Evolutionary conservation across 2,797 vertebrate genomes (phyloP).

Genomic region (Thalassophryne amazonica): DNA sequence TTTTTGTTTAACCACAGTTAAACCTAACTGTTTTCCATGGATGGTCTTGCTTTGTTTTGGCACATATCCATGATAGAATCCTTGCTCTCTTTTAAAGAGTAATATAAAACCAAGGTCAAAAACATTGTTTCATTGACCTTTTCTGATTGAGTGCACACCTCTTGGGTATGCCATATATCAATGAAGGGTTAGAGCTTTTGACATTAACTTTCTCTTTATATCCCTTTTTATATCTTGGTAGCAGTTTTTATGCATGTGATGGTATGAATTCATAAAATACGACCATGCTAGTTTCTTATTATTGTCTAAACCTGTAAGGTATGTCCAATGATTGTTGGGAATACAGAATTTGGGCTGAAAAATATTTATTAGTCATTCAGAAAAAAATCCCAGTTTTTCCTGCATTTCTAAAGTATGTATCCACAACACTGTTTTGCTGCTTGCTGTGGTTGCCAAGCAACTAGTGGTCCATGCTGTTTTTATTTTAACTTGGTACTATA

Average conservation of each 20-base stretch:
- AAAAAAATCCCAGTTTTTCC: background rate
- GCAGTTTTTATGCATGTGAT: conserved; percentile 1
- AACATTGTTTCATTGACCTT: background rate
- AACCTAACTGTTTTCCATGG: conserved; percentile 1
- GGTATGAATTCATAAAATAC: too few species aligned
- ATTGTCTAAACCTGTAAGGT: background rate
- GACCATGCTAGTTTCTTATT: too few species aligned
- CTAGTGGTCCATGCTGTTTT: conserved; percentile 34
- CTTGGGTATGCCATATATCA: too few species aligned
- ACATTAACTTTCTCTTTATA: conserved; percentile 26
- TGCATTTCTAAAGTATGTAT: conserved; percentile 7
- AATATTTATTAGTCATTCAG: conserved; percentile 5
- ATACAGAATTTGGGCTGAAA: background rate
- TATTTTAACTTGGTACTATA: conserved; percentile 21
- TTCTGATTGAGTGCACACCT: too few species aligned
- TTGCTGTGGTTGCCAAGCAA: conserved; percentile 52
- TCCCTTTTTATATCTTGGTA: conserved; percentile 25
- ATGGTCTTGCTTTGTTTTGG: conserved; percentile 32
- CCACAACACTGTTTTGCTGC: background rate
- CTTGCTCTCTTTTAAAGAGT: conserved; percentile 9
- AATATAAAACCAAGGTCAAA: background rate
- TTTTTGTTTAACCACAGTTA: conserved; percentile 45
- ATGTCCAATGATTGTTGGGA: background rate
- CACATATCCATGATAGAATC: background rate
- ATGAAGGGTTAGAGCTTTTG: too few species aligned